Base-by-base conservation (phyloP, 2,888 invertebrate species). In the Microctonus brassicae region DNA sequence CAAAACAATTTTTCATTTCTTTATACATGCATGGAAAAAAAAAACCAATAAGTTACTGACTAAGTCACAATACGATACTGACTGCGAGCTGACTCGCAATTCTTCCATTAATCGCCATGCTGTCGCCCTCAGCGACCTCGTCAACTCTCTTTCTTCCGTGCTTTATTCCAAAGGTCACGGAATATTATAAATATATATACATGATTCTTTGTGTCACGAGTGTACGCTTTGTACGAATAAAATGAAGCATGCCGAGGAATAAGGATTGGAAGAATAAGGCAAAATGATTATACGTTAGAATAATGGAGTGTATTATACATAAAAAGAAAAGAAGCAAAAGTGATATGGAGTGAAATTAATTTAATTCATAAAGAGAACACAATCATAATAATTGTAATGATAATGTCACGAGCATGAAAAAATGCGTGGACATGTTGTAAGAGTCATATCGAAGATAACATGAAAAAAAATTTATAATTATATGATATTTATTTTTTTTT, bases 71-170 rank as follows among this genome's bases (percentile, higher is more conserved):
- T 47, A n/a, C 47, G 17, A 17, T 17, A 47, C 34, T 42, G 36
- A 34, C 39, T 63, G 69, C 69, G 62, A 69, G 61, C 62, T 39
- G 20, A 62, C 66, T 72, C 72, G 72, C 67, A 57, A 72, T 72
- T 67, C 62, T 26, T 52, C 60, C 70, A 71, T 71, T 71, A 71
- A 60, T 63, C 63, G 63, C 63, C n/a, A 47, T 42, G 42, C 63
- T 42, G 63, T 63, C 63, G 47, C 63, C 17, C 63, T 63, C 17
- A 42, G 26, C 63, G 29, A 47, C 39, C 39, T 29, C 42, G 63
- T 63, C 42, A 42, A 29, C 33, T 17, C 33, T 13, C 17, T 2
- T 58, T 10, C 33, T 58, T 58, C 29, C n/a, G n/a, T 29, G 9
- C 29, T 10, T 33, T 20, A 10, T 29, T 57, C 13, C n/a, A 24